Base-by-base conservation (phyloP, 2,888 invertebrate species). In the Loripinus fragilis region DNA sequence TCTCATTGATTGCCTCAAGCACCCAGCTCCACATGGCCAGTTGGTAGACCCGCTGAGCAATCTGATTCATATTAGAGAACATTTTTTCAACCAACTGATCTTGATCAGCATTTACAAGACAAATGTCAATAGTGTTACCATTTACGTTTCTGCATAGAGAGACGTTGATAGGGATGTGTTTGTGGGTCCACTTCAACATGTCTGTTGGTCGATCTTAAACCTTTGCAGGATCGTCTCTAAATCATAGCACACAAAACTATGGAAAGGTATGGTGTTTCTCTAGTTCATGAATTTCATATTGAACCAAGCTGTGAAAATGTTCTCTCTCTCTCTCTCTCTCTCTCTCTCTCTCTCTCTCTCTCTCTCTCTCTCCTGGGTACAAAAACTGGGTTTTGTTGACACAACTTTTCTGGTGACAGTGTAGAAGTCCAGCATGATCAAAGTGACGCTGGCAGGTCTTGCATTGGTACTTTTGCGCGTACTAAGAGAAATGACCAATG, bases 11-110 rank as follows among this genome's bases (percentile, higher is more conserved):
- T 2, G 65, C 72, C 17, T 77, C 72, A 12, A 78, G 28, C 33
- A 78, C 78, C 78, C 78, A 82, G 50, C 74, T 82, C 17, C 74
- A 71, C 33, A 71, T 66, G 0, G 76, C 67, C 15, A 76, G 33
- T 60, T 73, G 74, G 25, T 71, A 68, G 17, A 68, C 74, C 0
- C 25, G 2, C 7, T 68, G 7, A 20, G 73, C 71, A 8, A 81
- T 78, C 25, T 76, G 23, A 1, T 45, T 55, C 74, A 81, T 45
- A 0, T 12, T 2, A 0, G 25, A 25, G 7, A 82, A 65, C 82
- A 82, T 79, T 0, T 48, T 23, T 10, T 23, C 17, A 0, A 79
- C 70, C 25, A 82, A 20, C 12, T 50, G 52, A 23, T 79, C 65
- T 55, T 48, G 73, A 25, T 81, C 76, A 1, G 73, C n/a, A 0